phyloP scores from a whole-genome alignment of 2,797 vertebrate genomes.

The Diglossa cyanea region DNA sequence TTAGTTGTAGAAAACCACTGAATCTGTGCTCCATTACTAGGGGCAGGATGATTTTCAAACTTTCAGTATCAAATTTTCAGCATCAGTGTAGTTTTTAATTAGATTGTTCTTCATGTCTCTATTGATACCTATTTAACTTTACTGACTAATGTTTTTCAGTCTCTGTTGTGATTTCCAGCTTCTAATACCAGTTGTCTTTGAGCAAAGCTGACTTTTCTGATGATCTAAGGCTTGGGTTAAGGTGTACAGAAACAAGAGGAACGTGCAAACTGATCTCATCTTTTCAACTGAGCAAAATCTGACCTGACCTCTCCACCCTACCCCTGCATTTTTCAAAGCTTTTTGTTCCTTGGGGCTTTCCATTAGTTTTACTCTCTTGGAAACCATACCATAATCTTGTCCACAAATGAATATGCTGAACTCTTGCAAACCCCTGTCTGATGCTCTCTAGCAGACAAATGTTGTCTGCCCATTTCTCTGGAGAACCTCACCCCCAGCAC shows the following conservation, averaged over 20 bases:
- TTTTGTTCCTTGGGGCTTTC: neutral
- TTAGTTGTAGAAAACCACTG: neutral
- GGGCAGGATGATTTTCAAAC: neutral
- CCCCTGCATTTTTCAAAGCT: neutral
- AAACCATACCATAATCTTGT: neutral
- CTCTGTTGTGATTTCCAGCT: neutral
- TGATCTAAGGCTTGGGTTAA: neutral
- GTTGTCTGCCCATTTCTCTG: neutral
- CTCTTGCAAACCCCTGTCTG: neutral
- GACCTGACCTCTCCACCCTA: neutral
- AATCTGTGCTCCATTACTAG: neutral
- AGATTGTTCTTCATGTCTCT: neutral
- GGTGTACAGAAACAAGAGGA: neutral
- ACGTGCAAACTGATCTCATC: neutral
- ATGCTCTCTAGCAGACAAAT: neutral
- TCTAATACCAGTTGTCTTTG: neutral
- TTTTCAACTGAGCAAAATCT: neutral
- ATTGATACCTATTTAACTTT: neutral
- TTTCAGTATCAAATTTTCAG: neutral
- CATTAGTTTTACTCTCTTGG: neutral
- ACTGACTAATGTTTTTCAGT: neutral
- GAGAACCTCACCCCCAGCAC: neutral
- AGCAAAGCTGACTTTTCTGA: neutral
- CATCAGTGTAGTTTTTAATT: neutral
- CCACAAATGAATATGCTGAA: neutral